Evolutionary conservation across 2,113 vertebrate species (phyloP), one percentile per base, ranked within the genome.

Genomic region (Syrmaticus mikado): DNA sequence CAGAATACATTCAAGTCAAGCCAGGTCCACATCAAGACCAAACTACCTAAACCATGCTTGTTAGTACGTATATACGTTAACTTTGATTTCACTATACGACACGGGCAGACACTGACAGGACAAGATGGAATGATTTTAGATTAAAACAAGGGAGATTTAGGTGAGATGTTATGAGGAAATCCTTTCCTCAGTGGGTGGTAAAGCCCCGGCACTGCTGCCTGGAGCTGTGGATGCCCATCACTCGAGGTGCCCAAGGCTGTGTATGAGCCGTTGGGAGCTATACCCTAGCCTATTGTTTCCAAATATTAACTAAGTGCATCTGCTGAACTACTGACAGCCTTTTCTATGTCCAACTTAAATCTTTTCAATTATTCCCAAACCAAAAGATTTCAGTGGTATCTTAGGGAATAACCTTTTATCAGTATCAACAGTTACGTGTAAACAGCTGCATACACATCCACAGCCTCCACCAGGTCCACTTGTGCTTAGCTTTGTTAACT

Each of bases 381-480:
- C 38, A 68, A 86, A 89, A 82, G 0, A 92, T 34, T 60, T 71
- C 52, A 27, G 12, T 24, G 45, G 22, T 34, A 64, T 40, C 46
- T 50, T 52, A 11, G 36, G 30, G 36, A 83, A 70, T 43, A 61
- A 57, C 15, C 78, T 32, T 5, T 9, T 55, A 28, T 21, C 16
- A 70, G 41, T 32, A 46, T 16, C 52, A 55, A 28, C 52, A 58
- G 52, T 36, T 65, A 62, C 25, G 41, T 0, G 1, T 52, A 38
- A 14, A n/a, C 40, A 77, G 5, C 38, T 71, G 19, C 1, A 0
- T 2, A 30, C 5, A 40, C 0, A 3, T 19, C 41, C 3, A 2
- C 3, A 2, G 40, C n/a, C 66, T 86, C 73, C 48, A 18, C 20
- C 36, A 77, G 53, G 2, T 81, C 1, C 2, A 1, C 16, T 5